Evolutionary conservation across 2,888 invertebrate genomes (phyloP), one percentile per base, ranked within the genome.

Genomic region (Drosophila setosimentum): DNA sequence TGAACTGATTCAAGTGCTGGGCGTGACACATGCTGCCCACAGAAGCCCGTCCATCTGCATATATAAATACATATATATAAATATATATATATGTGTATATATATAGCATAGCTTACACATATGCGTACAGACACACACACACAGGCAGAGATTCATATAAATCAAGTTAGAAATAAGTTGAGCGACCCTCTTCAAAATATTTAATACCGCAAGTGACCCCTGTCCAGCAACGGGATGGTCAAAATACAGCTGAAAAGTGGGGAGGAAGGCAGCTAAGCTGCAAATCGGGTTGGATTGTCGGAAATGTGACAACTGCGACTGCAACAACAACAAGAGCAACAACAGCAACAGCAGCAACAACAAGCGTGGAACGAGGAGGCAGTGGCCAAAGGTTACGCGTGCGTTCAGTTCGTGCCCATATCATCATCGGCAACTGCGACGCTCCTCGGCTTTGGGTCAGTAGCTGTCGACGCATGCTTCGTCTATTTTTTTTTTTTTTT

Each of bases 161-260:
- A 91, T 86, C 91, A 86, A 78, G 88, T 73, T 74, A 49, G 63
- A 64, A 82, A 73, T 83, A 83, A 73, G 73, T 69, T 78, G 68
- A 67, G 80, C 84, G 91, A 91, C 91, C 92, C 90, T 91, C 82
- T 90, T 91, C 91, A 91, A 80, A 91, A 92, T 91, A 92, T 91
- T 92, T 83, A 89, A 83, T 87, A 92, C 92, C 92, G 79, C 92
- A 91, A 87, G 82, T 91, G 91, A 91, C 92, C 91, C 92, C 91
- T 91, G 92, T 83, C 91, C 91, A 75, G 64, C 77, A 70, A 61
- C 53, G n/a, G 8, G 27, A 49, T 68, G 82, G 71, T 75, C 80
- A 80, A 82, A 82, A 80, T 82, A 78, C 32, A 30, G 24, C 45
- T 54, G 65, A 57, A 74, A 64, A 58, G 67, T 72, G 82, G 74